Base-by-base conservation (phyloP, 2,797 vertebrate species). In the Denticeps clupeoides region DNA sequence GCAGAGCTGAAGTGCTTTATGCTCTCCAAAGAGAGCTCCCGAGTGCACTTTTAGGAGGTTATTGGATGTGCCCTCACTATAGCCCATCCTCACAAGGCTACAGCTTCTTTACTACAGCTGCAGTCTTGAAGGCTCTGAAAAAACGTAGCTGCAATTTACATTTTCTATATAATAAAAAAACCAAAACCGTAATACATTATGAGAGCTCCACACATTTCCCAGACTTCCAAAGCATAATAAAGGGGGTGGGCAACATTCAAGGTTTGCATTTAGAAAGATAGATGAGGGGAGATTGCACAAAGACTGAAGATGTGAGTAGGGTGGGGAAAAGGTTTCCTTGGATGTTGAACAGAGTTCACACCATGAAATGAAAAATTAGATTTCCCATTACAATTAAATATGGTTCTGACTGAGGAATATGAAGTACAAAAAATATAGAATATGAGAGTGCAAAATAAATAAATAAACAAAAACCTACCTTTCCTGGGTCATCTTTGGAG, bases 401-500 rank as follows among this genome's bases (percentile, higher is more conserved):
- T n/a, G n/a, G n/a, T n/a, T n/a, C n/a, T n/a, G n/a, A n/a, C n/a
- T n/a, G 3, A 23, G n/a, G 1, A 22, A 8, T 18, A 2, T 26
- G 21, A 9, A 23, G 37, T n/a, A 25, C 1, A 40, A n/a, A 19
- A 6, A 4, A 5, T 45, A 35, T 8, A 15, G 27, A 11, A 42
- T 16, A 10, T 5, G 1, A 5, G 12, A 13, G 29, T 18, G 15
- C 7, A 11, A 46, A 4, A 21, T 12, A 10, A 10, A 45, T 18
- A 2, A 7, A 28, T 19, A 29, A 0, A 4, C n/a, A 18, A 5
- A 2, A 10, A 10, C 81, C 79, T 82, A 93, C 89, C 89, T 93
- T 93, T 82, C 89, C 89, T 1, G 89, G 89, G 75, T 91, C 89
- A 74, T 93, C 89, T 87, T 91, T 91, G 72, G 89, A 91, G 79